These are phyloP conservation scores for Phragmatobia fuliginosa DNA, from an alignment of 2,888 invertebrate species.

Conservation along the genomic window DNA sequence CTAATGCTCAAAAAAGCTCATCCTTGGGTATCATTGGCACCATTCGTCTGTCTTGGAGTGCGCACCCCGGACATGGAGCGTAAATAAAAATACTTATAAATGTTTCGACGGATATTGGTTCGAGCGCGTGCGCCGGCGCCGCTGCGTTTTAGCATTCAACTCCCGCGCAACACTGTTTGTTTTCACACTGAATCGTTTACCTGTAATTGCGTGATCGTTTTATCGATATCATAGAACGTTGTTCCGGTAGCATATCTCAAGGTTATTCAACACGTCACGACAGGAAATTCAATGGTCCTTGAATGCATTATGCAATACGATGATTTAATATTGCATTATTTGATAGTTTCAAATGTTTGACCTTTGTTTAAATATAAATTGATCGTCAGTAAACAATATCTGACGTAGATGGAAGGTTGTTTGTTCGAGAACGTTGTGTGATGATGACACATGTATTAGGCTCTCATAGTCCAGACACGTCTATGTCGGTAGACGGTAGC, in stretches of 20 bases:
- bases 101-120: slow-evolving; percentile 72
- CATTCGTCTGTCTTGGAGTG: slow-evolving; percentile 42
- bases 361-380: neutral
- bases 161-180: slow-evolving; percentile 73
- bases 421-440: neutral
- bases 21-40: slow-evolving; percentile 42
- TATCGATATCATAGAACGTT: slow-evolving; percentile 65
- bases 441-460: neutral
- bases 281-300: slow-evolving; percentile 20
- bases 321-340: slow-evolving; percentile 10
- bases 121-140: slow-evolving; percentile 76
- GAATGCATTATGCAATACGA: slow-evolving; percentile 19
- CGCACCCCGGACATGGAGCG: slow-evolving; percentile 64
- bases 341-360: slow-evolving; percentile 5
- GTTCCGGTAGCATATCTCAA: slow-evolving; percentile 60
- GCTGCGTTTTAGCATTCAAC: slow-evolving; percentile 75
- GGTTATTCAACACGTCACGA: slow-evolving; percentile 32
- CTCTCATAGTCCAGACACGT: neutral
- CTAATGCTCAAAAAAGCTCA: slow-evolving; percentile 48
- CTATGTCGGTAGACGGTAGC: neutral
- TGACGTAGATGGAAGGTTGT: neutral
- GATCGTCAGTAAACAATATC: neutral
- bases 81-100: slow-evolving; percentile 78
- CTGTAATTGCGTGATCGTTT: slow-evolving; percentile 73
- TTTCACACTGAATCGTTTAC: slow-evolving; percentile 67